These are phyloP conservation scores for Schizaphis graminum DNA, from an alignment of 2,888 invertebrate species.

Conservation along the genomic window DNA sequence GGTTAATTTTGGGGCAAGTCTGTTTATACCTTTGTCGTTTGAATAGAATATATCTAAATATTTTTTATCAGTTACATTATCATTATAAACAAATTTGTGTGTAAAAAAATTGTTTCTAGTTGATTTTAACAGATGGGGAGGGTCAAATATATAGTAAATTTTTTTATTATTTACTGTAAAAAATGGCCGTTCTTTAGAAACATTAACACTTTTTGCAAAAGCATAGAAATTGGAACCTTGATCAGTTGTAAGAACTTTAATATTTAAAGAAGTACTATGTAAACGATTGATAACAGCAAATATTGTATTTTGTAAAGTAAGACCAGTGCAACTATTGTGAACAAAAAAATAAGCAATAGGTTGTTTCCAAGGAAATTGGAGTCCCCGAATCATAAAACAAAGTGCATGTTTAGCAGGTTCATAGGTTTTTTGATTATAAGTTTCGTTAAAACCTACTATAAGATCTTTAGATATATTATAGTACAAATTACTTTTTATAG, in stretches of 20 bases:
- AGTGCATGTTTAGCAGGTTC: conserved; percentile 32
- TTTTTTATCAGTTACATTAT: too few species aligned
- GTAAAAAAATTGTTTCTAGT: too few species aligned
- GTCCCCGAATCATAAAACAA: conserved; percentile 26
- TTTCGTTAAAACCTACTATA: conserved; percentile 25
- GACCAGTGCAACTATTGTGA: not conserved
- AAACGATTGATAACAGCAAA: not conserved
- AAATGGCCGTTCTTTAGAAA: too few species aligned
- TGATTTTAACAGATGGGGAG: too few species aligned
- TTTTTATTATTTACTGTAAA: too few species aligned
- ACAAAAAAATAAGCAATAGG: conserved; percentile 37
- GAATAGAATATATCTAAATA: too few species aligned
- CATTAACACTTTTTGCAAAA: too few species aligned
- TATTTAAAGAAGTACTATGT: not conserved
- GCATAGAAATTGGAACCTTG: too few species aligned
- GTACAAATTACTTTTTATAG: conserved; percentile 15
- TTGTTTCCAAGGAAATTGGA: conserved; percentile 24
- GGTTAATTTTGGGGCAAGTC: too few species aligned
- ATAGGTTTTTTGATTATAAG: conserved; percentile 15
- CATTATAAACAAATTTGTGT: too few species aligned
- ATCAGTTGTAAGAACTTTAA: not conserved
- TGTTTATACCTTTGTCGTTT: too few species aligned
- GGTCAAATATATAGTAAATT: too few species aligned
- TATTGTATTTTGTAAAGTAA: conserved; percentile 21
- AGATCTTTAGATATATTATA: conserved; percentile 22